Evolutionary conservation across 2,797 vertebrate genomes (phyloP).

Genomic region (Helarctos malayanus): DNA sequence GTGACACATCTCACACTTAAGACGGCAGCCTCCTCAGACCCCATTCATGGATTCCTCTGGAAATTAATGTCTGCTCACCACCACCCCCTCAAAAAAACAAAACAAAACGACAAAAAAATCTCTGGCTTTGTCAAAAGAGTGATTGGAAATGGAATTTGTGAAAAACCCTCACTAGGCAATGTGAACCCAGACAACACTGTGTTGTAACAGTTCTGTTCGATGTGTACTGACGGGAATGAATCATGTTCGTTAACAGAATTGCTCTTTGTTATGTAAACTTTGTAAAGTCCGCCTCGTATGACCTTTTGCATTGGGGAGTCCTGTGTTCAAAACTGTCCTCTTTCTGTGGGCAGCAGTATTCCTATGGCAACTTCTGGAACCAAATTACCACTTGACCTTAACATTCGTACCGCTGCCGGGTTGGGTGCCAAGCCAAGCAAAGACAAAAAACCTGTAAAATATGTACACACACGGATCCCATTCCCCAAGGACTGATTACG

Average conservation of each 20-base stretch:
- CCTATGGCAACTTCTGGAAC: slow-evolving; percentile 88
- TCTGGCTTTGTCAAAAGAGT: slow-evolving; percentile 89
- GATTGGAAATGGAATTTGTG: slow-evolving; percentile 89
- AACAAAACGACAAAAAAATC: slow-evolving; percentile 72
- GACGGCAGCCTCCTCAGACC: slow-evolving; percentile 90
- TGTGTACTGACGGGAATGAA: slow-evolving; percentile 92
- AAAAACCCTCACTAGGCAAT: slow-evolving; percentile 87
- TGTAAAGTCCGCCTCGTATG: slow-evolving; percentile 91
- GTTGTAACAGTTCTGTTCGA: slow-evolving; percentile 93
- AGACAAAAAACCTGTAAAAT: slow-evolving; percentile 77
- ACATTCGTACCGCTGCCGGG: slow-evolving; percentile 89
- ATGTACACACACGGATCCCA: neutral
- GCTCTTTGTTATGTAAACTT: slow-evolving; percentile 94
- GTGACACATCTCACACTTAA: slow-evolving; percentile 90
- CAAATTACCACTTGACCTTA: slow-evolving; percentile 90
- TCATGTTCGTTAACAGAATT: slow-evolving; percentile 91
- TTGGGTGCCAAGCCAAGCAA: slow-evolving; percentile 77
- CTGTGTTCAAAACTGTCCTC: slow-evolving; percentile 90
- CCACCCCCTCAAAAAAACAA: slow-evolving; percentile 63
- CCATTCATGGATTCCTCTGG: slow-evolving; percentile 91
- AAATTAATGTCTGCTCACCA: slow-evolving; percentile 84
- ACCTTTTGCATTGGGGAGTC: slow-evolving; percentile 89
- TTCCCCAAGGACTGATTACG: slow-evolving; percentile 46
- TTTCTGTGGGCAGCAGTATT: slow-evolving; percentile 90
- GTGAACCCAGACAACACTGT: slow-evolving; percentile 90